These are phyloP conservation scores for Arremon brunneinucha DNA, from an alignment of 2,797 vertebrate species.

Conservation along the genomic window DNA sequence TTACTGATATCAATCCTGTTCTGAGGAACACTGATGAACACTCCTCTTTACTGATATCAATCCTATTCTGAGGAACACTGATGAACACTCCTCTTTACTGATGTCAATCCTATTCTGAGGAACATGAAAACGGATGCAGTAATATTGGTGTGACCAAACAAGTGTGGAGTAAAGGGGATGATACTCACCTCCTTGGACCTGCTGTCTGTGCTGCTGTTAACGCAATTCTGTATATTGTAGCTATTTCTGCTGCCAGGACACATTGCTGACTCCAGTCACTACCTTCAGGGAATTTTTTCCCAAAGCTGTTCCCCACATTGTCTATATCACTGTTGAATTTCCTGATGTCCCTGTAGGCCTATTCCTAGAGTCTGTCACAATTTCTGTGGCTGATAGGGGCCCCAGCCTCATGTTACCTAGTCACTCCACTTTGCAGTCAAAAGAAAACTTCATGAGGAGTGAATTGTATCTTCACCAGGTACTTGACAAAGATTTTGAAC, in stretches of 20 bases:
- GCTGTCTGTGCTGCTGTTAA: not conserved
- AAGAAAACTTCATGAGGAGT: not conserved
- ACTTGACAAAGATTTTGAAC: not conserved
- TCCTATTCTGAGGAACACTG: not conserved
- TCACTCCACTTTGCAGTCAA: not conserved
- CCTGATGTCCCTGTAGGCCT: not conserved
- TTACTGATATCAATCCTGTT: not conserved
- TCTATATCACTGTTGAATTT: not conserved
- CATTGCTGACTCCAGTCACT: not conserved
- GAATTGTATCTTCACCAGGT: not conserved
- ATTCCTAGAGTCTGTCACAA: accelerated
- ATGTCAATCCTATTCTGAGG: not conserved
- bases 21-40: too few relatives aligned
- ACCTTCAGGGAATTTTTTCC: not conserved
- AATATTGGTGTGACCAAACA: not conserved
- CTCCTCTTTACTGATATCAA: not conserved
- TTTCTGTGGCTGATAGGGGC: not conserved
- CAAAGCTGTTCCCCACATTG: accelerated
- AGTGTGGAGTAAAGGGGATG: not conserved
- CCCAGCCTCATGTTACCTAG: not conserved
- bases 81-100: not conserved
- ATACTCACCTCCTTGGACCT: not conserved
- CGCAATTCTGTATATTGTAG: accelerated
- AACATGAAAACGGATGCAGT: not conserved
- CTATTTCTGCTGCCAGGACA: not conserved